Conservation (phyloP, 2,888 invertebrate species). For the Agriopis leucophaearia region DNA sequence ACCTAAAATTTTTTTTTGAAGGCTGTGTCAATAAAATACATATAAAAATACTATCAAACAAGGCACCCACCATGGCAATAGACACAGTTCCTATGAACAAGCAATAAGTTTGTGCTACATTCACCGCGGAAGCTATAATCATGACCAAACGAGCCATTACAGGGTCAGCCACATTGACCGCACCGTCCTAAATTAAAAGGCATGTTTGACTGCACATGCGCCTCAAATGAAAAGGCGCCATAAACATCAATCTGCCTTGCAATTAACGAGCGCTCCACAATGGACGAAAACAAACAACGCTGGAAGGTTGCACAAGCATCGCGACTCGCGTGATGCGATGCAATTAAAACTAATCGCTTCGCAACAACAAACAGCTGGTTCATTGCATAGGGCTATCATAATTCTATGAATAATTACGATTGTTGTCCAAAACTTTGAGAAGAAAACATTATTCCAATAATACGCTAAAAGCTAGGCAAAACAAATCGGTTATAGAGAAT, state of each 20-base stretch:
- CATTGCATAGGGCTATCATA: constrained; percentile 37
- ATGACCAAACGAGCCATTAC: constrained; percentile 10
- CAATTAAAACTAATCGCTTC: constrained; percentile 76
- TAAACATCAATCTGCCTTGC: constrained; percentile 47
- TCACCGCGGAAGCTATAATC: constrained; percentile 5
- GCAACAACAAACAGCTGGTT: constrained; percentile 66
- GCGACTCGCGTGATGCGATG: constrained; percentile 66
- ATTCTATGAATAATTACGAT: constrained; percentile 1
- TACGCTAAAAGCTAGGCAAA: not conserved
- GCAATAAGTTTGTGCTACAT: constrained; percentile 1
- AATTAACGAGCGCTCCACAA: constrained; percentile 49
- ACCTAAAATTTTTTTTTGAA: too few species aligned
- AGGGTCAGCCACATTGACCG: constrained; percentile 24
- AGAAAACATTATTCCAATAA: not conserved
- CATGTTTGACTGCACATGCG: constrained; percentile 26
- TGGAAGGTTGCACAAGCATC: constrained; percentile 62
- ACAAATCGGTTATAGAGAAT: not conserved
- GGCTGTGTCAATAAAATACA: too few species aligned
- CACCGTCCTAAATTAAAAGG: constrained; percentile 35
- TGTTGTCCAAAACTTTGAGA: not conserved
- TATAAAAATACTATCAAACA: too few species aligned
- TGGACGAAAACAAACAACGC: constrained; percentile 52
- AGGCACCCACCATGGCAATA: not conserved
- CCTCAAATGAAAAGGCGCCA: constrained; percentile 39
- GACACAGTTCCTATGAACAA: too few species aligned